Evolutionary conservation across 2,797 vertebrate genomes (phyloP).

Genomic region (Pipistrellus kuhlii): DNA sequence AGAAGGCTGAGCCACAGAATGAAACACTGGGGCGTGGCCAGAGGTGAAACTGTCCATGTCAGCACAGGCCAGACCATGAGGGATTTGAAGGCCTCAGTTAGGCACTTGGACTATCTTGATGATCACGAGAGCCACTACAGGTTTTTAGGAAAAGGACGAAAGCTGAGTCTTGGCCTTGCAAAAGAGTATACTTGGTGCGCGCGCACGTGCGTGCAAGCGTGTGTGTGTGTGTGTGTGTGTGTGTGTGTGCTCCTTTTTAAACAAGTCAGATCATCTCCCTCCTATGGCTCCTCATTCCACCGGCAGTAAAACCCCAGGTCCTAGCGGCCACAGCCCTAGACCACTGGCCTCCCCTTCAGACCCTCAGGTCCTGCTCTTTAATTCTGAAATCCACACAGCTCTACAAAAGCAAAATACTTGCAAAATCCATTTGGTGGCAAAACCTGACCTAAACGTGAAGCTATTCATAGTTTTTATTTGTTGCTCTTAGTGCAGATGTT

Average conservation of each 20-base stretch:
- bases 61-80: accelerated
- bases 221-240: too few species aligned
- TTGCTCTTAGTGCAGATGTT: neutral
- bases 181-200: neutral
- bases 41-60: neutral
- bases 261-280: neutral
- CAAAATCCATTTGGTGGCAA: neutral
- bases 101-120: neutral
- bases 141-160: neutral
- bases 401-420: neutral
- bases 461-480: neutral
- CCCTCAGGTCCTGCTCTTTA: neutral
- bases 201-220: too few species aligned
- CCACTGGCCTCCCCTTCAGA: neutral
- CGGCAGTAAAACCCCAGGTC: neutral
- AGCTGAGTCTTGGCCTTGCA: neutral
- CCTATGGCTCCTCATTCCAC: neutral
- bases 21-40: neutral
- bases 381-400: neutral
- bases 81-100: neutral
- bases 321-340: neutral
- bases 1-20: neutral
- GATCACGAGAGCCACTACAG: neutral
- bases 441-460: neutral
- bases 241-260: too few species aligned